Percentiles rank a stretch among this genome's conserved stretches.
These are phyloP conservation scores for Sarcophilus harrisii DNA, from an alignment of 2,797 vertebrate species.

Conservation along the genomic window DNA sequence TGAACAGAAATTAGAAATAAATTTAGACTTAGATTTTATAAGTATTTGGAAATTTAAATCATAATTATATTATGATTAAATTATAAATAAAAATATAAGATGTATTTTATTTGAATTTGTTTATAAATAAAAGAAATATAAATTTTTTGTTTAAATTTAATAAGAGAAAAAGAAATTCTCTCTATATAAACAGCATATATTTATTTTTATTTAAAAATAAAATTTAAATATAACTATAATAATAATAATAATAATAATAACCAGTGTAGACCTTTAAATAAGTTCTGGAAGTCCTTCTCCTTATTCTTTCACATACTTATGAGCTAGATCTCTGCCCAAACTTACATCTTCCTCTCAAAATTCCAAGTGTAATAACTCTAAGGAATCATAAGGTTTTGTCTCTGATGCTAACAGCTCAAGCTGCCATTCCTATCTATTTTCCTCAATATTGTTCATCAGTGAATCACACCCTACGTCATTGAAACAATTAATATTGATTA, in stretches of 20 bases:
- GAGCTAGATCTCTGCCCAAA: neutral
- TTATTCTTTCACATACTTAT: neutral
- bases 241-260: neutral
- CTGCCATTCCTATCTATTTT: neutral
- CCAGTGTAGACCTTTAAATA: neutral
- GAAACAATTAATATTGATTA: neutral
- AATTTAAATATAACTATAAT: neutral
- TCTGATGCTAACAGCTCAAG: neutral
- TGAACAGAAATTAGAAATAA: neutral
- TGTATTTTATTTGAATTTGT: neutral
- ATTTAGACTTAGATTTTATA: neutral
- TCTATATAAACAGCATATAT: too few species aligned
- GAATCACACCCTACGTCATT: neutral
- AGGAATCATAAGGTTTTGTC: neutral
- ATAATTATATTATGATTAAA: neutral
- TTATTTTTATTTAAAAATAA: too few species aligned
- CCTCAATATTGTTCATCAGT: neutral
- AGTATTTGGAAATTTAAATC: neutral
- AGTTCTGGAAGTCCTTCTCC: neutral
- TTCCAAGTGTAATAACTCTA: neutral
- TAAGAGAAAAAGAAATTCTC: too few species aligned
- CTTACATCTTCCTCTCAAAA: neutral
- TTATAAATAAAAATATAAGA: neutral
- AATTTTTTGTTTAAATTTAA: too few species aligned
- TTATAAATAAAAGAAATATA: neutral